Conservation (phyloP, 1,140 invertebrate genomes). For the Trichonephila inaurata region DNA sequence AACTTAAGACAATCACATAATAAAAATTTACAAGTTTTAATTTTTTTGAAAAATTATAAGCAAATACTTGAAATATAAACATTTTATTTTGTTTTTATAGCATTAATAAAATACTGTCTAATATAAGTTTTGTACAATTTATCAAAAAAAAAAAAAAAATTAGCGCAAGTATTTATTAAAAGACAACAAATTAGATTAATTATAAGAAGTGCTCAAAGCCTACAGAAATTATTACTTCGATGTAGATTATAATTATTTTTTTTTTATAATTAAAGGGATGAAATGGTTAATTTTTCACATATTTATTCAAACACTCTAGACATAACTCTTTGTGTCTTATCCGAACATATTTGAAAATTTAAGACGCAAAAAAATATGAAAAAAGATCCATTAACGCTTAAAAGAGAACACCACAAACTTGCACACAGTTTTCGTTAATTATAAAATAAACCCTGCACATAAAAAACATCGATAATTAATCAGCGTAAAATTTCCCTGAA, state of each 20-base stretch:
- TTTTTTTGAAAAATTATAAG: no score
- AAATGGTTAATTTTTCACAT: background rate
- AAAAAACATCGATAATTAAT: conserved; percentile 45
- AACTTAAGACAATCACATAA: no score
- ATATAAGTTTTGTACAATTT: no score
- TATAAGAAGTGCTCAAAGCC: background rate
- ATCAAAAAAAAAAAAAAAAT: no score
- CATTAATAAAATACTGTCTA: no score
- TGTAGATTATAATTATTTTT: background rate
- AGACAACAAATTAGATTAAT: background rate
- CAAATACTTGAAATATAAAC: no score
- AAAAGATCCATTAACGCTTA: background rate
- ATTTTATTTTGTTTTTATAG: no score
- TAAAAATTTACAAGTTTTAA: no score
- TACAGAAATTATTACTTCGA: background rate
- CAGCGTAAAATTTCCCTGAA: background rate
- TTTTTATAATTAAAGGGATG: background rate
- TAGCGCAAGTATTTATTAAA: background rate
- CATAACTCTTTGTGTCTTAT: background rate
- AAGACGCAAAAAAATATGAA: background rate
- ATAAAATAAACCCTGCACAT: conserved; percentile 13
- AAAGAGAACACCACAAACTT: conserved; percentile 23
- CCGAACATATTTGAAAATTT: background rate
- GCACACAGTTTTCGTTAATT: conserved; percentile 32
- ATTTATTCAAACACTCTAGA: background rate